Base-by-base conservation (phyloP, 2,113 vertebrate species). In the Andinoacara biseriatus region DNA sequence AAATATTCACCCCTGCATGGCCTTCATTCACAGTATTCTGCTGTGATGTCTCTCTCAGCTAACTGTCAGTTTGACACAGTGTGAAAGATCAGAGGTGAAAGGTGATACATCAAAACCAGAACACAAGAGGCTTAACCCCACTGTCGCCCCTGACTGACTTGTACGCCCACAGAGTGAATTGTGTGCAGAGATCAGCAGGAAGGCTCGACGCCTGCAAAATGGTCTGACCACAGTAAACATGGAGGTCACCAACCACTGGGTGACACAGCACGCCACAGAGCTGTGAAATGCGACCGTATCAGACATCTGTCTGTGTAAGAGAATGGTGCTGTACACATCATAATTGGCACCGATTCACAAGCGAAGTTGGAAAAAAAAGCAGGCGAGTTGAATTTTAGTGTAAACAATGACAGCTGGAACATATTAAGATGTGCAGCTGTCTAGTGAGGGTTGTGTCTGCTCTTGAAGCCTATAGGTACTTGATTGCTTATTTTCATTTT, bases 61-160 rank as follows among this genome's bases (percentile, higher is more conserved):
- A 80, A 91, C 76, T 83, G 91, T 85, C 90, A 77, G 91, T 57
- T 74, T 57, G 85, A 84, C 74, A 49, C 83, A 74, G 85, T 80
- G 86, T 74, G 80, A 90, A 58, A 78, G 91, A 82, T 91, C 90
- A 92, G 84, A 87, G 91, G 93, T 94, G 81, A 93, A 80, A 91
- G 92, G 93, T 88, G 90, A 91, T 81, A 79, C 90, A 93, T 93
- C 90, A 92, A 91, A 93, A 92, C 90, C 92, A 85, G 91, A 92
- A 92, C 83, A 93, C 80, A 81, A 88, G 87, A 35, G 90, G 59
- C 81, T 90, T 90, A 92, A 93, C 89, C 88, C 90, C 4, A 35
- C 86, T 8, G 60, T 11, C 31, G 81, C 79, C 85, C 75, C 83
- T 38, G 40, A 43, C 74, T 77, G 82, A 89, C 86, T 80, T 38